Evolutionary conservation across 2,113 vertebrate genomes (phyloP).

Genomic region (Lycocorax pyrrhopterus): DNA sequence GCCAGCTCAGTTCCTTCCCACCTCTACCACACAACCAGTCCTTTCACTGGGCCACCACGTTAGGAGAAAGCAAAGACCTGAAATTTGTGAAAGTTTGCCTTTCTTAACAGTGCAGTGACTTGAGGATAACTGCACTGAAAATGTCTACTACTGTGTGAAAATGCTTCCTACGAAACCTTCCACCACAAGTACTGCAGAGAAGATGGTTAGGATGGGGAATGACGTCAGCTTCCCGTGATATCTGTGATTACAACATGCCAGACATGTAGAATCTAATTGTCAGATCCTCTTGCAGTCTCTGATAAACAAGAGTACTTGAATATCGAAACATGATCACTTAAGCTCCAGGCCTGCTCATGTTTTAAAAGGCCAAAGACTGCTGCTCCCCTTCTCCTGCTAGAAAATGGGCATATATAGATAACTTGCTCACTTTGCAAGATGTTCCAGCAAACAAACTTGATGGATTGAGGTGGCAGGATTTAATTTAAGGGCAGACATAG

Average conservation of each 20-base stretch:
- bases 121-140: neutral
- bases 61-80: neutral
- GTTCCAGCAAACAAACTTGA: slow-evolving; percentile 5
- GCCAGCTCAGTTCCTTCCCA: neutral
- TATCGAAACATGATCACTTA: neutral
- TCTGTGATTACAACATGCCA: neutral
- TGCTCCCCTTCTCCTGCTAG: neutral
- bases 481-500: slow-evolving; percentile 1
- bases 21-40: neutral
- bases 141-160: neutral
- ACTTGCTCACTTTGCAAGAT: neutral
- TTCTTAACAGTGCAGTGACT: neutral
- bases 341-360: neutral
- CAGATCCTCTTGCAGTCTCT: neutral
- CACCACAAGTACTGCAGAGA: neutral
- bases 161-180: neutral
- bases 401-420: neutral
- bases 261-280: neutral
- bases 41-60: neutral
- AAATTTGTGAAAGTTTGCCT: neutral
- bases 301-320: neutral
- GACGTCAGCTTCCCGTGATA: neutral
- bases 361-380: neutral
- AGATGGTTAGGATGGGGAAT: neutral
- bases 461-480: neutral